Evolutionary conservation across 2,797 vertebrate genomes (phyloP).

Genomic region (Antennarius maculatus): DNA sequence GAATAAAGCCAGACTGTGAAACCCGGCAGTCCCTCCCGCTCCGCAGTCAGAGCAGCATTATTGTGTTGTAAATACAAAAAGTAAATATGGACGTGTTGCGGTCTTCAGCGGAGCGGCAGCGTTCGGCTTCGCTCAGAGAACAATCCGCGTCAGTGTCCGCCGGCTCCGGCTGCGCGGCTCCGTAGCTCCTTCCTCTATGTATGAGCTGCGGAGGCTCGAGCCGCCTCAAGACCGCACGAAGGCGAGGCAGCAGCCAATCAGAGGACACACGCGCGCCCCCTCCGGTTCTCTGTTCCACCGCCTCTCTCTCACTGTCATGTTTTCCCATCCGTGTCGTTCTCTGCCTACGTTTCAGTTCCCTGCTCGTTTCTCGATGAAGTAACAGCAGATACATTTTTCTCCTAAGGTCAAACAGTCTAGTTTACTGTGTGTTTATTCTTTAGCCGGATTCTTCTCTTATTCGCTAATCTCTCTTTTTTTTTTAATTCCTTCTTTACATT

Average conservation of each 20-base stretch:
- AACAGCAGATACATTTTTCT: background rate
- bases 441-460: no score
- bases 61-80: background rate
- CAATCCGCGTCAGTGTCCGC: background rate
- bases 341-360: conserved; percentile 5
- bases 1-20: conserved; percentile 10
- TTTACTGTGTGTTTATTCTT: background rate
- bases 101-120: background rate
- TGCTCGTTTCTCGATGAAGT: background rate
- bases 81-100: background rate
- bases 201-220: conserved; percentile 26
- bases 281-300: conserved; percentile 11
- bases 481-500: background rate
- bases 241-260: conserved; percentile 73
- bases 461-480: background rate
- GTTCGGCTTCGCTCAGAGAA: background rate
- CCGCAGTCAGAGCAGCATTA: conserved; percentile 30
- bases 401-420: background rate
- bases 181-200: conserved; percentile 1
- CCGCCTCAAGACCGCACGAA: conserved; percentile 23
- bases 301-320: conserved; percentile 29
- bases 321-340: background rate
- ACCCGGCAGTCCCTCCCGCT: background rate
- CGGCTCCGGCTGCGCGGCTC: background rate
- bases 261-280: conserved; percentile 1